Evolutionary conservation across 2,888 invertebrate genomes (phyloP).

Genomic region (Hyposoter dolosus): DNA sequence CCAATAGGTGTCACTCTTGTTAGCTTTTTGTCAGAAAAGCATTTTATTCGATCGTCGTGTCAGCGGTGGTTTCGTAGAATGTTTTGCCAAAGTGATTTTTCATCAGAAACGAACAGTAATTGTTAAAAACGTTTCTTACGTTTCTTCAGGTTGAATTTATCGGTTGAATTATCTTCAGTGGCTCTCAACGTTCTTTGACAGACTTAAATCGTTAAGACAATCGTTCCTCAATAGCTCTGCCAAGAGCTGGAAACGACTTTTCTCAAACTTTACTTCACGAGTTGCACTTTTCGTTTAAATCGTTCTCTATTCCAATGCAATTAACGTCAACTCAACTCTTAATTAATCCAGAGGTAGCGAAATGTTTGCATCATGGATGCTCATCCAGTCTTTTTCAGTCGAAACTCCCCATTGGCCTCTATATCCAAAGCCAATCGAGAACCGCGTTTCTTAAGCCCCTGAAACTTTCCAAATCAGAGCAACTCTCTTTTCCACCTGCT

Average conservation of each 20-base stretch:
- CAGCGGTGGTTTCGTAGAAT: neutral
- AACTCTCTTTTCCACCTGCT: slow-evolving; percentile 66
- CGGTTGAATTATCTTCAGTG: neutral
- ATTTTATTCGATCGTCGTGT: neutral
- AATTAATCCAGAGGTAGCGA: slow-evolving; percentile 69
- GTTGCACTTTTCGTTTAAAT: slow-evolving; percentile 19
- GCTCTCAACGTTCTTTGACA: neutral
- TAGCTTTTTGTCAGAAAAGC: neutral
- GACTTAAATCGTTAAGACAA: neutral
- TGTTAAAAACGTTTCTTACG: neutral
- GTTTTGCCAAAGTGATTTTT: neutral
- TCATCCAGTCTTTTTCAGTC: slow-evolving; percentile 30
- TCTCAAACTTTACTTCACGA: neutral
- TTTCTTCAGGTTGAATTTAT: neutral
- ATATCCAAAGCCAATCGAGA: slow-evolving; percentile 1
- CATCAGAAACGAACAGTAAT: neutral
- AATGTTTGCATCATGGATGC: slow-evolving; percentile 59
- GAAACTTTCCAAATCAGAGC: slow-evolving; percentile 70
- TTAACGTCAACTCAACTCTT: slow-evolving; percentile 66
- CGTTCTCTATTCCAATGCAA: slow-evolving; percentile 57
- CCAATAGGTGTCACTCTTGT: neutral
- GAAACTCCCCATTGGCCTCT: slow-evolving; percentile 11
- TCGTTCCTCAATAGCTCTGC: neutral
- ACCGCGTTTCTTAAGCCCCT: slow-evolving; percentile 25
- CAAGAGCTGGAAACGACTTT: neutral